These are phyloP conservation scores for Mobula birostris DNA, from an alignment of 2,113 vertebrate species.

Conservation along the genomic window DNA sequence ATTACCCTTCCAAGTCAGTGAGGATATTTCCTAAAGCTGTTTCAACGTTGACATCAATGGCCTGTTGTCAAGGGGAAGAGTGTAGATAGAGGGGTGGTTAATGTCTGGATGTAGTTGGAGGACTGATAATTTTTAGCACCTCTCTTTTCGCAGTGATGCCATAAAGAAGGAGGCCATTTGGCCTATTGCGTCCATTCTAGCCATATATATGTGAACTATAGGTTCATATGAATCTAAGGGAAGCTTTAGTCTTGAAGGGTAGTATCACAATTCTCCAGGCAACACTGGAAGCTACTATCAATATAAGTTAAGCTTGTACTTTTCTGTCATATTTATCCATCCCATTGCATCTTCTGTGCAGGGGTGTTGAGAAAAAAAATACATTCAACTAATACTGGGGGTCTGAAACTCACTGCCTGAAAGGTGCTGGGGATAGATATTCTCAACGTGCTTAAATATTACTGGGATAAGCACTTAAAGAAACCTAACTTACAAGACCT, in stretches of 20 bases:
- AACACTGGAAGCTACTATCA: not conserved
- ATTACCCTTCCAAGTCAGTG: not conserved
- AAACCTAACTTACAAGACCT: too few species aligned
- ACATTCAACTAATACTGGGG: too few species aligned
- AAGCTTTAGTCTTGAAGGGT: not conserved
- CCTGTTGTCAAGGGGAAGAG: not conserved
- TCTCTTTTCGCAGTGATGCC: not conserved
- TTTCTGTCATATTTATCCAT: not conserved
- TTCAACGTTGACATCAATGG: not conserved
- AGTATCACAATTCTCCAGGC: not conserved
- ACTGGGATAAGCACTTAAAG: too few species aligned
- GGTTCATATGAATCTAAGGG: too few species aligned
- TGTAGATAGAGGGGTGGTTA: not conserved
- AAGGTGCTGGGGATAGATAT: too few species aligned
- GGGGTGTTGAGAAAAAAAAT: too few species aligned
- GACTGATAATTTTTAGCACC: not conserved
- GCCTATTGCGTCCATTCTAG: too few species aligned
- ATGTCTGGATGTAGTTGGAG: not conserved
- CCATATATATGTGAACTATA: too few species aligned
- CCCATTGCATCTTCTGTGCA: not conserved
- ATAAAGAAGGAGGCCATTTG: not conserved
- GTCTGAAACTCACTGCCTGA: too few species aligned
- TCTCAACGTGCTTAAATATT: too few species aligned
- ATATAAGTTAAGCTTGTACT: not conserved
- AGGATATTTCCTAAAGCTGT: not conserved